Percentiles rank a stretch among this genome's conserved stretches.
phyloP scores from a whole-genome alignment of 2,113 vertebrate species.

The Thamnaconus septentrionalis region DNA sequence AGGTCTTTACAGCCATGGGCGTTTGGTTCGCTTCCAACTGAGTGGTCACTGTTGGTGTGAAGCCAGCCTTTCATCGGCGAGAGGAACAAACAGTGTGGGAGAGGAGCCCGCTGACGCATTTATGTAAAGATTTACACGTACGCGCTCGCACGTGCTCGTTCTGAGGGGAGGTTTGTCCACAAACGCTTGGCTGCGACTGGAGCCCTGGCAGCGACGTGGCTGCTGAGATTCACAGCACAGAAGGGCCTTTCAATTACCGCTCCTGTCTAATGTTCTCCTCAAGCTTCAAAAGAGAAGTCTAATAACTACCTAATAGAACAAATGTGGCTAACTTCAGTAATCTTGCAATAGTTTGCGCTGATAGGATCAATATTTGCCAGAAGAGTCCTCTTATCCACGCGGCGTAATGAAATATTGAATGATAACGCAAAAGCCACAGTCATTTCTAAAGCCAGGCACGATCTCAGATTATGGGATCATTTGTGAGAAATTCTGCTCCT shows the following conservation, averaged over 20 bases:
- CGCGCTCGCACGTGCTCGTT: background rate
- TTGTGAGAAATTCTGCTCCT: conserved; percentile 48
- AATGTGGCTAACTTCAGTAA: conserved; percentile 53
- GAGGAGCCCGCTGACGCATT: conserved; percentile 2
- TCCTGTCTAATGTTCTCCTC: conserved; percentile 27
- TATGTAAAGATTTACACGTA: conserved; percentile 1
- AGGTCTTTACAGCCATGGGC: conserved; percentile 69
- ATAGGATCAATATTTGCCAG: conserved; percentile 67
- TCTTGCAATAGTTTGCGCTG: conserved; percentile 53
- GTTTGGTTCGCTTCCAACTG: conserved; percentile 55
- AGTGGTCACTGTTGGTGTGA: conserved; percentile 57
- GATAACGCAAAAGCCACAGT: conserved; percentile 48
- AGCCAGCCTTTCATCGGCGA: conserved; percentile 41
- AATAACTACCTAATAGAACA: conserved; percentile 58
- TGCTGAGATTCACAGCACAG: conserved; percentile 56
- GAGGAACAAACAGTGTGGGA: conserved; percentile 7
- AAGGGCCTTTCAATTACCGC: conserved; percentile 36
- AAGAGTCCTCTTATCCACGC: conserved; percentile 46
- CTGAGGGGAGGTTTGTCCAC: conserved; percentile 20
- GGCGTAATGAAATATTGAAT: conserved; percentile 49
- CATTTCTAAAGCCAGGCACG: conserved; percentile 55
- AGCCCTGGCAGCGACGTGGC: conserved; percentile 32
- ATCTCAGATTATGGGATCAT: conserved; percentile 65
- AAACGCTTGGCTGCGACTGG: conserved; percentile 45
- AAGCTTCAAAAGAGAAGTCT: conserved; percentile 45